Evolutionary conservation across 2,797 vertebrate species (phyloP), one percentile per base, ranked within the genome.

Genomic region (Chelon auratus): DNA sequence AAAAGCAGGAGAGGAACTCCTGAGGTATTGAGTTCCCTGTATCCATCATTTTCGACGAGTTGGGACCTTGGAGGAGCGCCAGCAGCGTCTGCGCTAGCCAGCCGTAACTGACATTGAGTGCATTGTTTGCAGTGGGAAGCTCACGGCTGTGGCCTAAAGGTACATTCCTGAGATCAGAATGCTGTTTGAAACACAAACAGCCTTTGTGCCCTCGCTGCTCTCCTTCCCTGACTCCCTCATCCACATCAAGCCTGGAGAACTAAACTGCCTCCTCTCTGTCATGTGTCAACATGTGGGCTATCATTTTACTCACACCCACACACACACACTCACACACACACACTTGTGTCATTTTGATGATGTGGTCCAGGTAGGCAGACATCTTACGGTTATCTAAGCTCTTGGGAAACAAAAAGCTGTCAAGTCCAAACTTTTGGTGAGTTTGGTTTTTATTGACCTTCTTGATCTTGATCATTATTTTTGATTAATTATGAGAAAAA

Each of bases 11-110:
- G 94, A 95, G 88, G 94, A 93, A 89, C 92, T 89, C 80, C 90
- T 82, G 87, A 93, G 93, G 94, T 88, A 94, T 96, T 94, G 93
- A 77, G 90, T 98, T 97, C 95, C 89, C 78, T 79, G 93, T 93
- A 97, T 97, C 94, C 96, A 97, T 98, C 96, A 97, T 93, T 90
- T 89, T 88, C 87, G 93, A 95, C 88, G 90, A 94, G 89, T 85
- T 66, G 89, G 87, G 87, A 77, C 95, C 94, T 95, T 93, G 95
- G 83, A 91, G 93, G 87, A 92, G 91, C 59, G 14, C 89, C 88
- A 88, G 87, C 92, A 92, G 89, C 86, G 91, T 94, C 87, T 91
- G 88, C 81, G 94, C 84, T 94, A 94, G 89, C 94, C 94, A 92
- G 95, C 95, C 94, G 93, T 94, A 94, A 95, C 95, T 95, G 95